Percentiles rank a stretch among this genome's conserved stretches.
Conservation (phyloP, 2,113 vertebrate genomes). For the Puffinus mauretanicus region DNA sequence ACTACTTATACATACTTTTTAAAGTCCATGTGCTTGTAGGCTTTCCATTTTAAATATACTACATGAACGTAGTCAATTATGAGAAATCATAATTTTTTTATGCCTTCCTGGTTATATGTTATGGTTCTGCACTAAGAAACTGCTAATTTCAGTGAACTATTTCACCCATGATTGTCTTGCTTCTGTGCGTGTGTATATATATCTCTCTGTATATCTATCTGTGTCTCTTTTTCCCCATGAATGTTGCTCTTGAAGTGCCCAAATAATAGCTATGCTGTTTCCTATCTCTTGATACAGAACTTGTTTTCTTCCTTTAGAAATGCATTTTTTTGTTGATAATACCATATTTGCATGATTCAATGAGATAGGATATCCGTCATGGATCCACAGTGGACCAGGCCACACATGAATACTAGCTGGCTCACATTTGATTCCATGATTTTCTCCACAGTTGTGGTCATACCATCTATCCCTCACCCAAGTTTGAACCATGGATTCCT, state of each 20-base stretch:
- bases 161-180: conserved; percentile 24
- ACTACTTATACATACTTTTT: background rate
- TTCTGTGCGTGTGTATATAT: background rate
- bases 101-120: background rate
- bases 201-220: background rate
- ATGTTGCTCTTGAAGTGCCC: conserved; percentile 53
- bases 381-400: conserved; percentile 64
- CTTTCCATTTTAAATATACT: background rate
- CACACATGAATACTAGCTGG: conserved; percentile 63
- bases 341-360: conserved; percentile 66
- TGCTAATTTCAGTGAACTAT: conserved; percentile 11
- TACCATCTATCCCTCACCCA: conserved; percentile 83
- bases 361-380: conserved; percentile 58
- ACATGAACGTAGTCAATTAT: background rate
- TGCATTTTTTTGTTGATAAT: conserved; percentile 17
- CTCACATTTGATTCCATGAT: conserved; percentile 76
- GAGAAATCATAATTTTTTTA: background rate
- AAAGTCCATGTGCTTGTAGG: background rate
- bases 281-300: conserved; percentile 54
- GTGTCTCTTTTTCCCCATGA: conserved; percentile 42
- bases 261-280: conserved; percentile 54
- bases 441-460: conserved; percentile 83
- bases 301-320: conserved; percentile 13
- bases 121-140: background rate
- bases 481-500: conserved; percentile 84